phyloP scores from a whole-genome alignment of 2,888 invertebrate genomes.

The Sericinus montela region DNA sequence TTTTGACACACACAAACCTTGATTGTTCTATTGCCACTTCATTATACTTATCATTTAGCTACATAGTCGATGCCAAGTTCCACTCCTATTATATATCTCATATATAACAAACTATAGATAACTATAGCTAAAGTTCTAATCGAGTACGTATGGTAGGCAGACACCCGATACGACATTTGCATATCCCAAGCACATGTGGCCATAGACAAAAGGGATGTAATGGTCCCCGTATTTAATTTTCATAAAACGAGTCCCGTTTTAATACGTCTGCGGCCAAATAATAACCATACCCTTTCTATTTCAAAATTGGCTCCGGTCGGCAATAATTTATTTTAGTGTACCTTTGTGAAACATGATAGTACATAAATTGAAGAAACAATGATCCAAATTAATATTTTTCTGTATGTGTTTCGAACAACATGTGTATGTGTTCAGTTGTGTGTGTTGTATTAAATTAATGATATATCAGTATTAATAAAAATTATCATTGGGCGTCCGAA shows the following conservation, averaged over 20 bases:
- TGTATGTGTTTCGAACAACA: slow-evolving; percentile 2
- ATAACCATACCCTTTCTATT: slow-evolving; percentile 67
- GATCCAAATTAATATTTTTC: slow-evolving; percentile 16
- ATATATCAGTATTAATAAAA: too few relatives aligned
- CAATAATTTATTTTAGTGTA: slow-evolving; percentile 42
- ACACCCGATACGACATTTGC: slow-evolving; percentile 73
- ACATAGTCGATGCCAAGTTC: too few relatives aligned
- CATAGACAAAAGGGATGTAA: slow-evolving; percentile 68
- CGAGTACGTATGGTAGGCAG: slow-evolving; percentile 50
- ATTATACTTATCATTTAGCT: neutral
- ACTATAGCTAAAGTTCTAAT: slow-evolving; percentile 33
- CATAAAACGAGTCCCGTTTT: slow-evolving; percentile 71
- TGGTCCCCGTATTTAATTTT: slow-evolving; percentile 74
- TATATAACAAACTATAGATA: neutral
- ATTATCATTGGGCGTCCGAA: too few relatives aligned
- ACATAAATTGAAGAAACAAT: slow-evolving; percentile 15
- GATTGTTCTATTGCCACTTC: too few relatives aligned
- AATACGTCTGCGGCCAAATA: slow-evolving; percentile 68
- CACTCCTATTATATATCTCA: too few relatives aligned
- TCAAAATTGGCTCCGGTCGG: slow-evolving; percentile 58
- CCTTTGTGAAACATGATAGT: slow-evolving; percentile 20
- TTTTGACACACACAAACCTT: too few relatives aligned
- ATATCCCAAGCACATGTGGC: slow-evolving; percentile 74
- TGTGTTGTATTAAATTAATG: too few relatives aligned
- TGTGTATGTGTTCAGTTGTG: too few relatives aligned